Evolutionary conservation across 2,797 vertebrate genomes (phyloP), one percentile per base, ranked within the genome.

Genomic region (Phrynocephalus forsythii): DNA sequence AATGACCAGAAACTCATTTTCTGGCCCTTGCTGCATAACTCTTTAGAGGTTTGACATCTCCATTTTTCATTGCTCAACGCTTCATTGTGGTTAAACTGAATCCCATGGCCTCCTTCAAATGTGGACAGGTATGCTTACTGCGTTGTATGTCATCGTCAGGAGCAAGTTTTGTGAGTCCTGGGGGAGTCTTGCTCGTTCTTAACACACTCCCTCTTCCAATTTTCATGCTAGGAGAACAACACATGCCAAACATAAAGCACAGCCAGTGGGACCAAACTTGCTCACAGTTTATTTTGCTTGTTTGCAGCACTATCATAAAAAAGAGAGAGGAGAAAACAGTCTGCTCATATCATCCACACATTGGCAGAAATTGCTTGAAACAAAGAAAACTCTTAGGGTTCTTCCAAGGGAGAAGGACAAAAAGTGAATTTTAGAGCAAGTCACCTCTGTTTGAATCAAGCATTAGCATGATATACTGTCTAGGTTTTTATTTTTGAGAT

Each of bases 271-370:
- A 77, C 16, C n/a, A 82, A 76, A 69, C 1, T 15, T 82, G 76
- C 82, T 87, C 72, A 77, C n/a, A 77, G 79, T 87, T 82, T 87
- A 76, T 87, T 87, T 76, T n/a, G 69, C 73, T 77, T 52, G 18
- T 72, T 82, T 75, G 44, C 22, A 68, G 63, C 28, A 67, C 1
- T 60, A 82, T 38, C 44, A 87, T 76, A 44, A 83, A 63, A 63
- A 76, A 71, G 13, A 63, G 13, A 63, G 60, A 9, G 48, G 48
- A 77, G 38, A 56, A 38, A 77, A 66, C 68, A 66, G 52, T 87
- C 33, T 56, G 72, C n/a, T 13, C 60, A 87, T 67, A 82, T 77
- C 73, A 72, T 77, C 77, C 44, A 52, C 18, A 10, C 8, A 16
- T n/a, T 76, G 38, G 9, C 28, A 67, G 3, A 66, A 44, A 2